phyloP scores from a whole-genome alignment of 2,888 invertebrate species.

The Pristionchus exspectatus region DNA sequence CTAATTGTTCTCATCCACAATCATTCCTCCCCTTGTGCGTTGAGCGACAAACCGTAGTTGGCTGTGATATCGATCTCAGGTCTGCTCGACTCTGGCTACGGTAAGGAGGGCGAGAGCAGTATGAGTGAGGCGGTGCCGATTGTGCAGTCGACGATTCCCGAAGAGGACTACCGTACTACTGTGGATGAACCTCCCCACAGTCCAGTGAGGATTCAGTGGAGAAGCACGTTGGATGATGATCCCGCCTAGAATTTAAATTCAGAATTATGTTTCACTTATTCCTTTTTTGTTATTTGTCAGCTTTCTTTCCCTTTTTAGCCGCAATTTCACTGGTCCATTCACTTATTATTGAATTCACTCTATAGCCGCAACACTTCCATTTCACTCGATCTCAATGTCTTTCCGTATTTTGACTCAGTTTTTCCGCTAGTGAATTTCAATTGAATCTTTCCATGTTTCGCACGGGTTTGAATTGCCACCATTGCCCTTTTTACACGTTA shows the following conservation, averaged over 20 bases:
- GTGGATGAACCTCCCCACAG: neutral
- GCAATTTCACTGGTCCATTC: neutral
- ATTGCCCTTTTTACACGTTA: neutral
- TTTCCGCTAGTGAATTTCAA: constrained; percentile 16
- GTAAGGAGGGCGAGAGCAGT: constrained; percentile 50
- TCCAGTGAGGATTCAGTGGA: neutral
- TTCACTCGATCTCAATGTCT: constrained; percentile 17
- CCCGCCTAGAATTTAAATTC: neutral
- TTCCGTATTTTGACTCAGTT: constrained; percentile 1
- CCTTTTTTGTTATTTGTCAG: neutral
- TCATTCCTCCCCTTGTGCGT: neutral
- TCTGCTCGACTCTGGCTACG: constrained; percentile 48
- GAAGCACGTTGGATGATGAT: neutral
- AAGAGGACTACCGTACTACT: neutral
- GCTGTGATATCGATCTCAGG: neutral
- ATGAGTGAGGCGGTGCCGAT: constrained; percentile 18
- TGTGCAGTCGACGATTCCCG: neutral
- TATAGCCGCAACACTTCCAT: neutral
- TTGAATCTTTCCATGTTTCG: neutral
- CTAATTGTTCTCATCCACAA: no score
- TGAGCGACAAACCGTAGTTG: no score
- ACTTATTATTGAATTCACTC: neutral
- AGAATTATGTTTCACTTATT: neutral
- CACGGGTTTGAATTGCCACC: neutral
- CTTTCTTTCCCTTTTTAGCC: neutral